phyloP scores from a whole-genome alignment of 2,888 invertebrate species.

The Philaethria dido region DNA sequence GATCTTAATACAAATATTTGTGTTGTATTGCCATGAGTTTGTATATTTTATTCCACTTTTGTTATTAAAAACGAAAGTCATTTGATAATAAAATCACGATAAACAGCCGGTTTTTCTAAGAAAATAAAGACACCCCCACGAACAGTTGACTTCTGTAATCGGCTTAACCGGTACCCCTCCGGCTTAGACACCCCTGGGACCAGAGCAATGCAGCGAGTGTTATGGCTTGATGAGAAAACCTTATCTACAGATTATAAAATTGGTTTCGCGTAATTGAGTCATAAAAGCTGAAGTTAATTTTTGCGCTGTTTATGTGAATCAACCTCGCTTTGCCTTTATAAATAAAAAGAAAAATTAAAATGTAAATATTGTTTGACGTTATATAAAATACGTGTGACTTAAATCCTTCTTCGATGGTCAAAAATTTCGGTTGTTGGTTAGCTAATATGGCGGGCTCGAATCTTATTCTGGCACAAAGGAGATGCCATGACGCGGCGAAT shows the following conservation, averaged over 20 bases:
- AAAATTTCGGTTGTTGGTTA: conserved; percentile 61
- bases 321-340: not conserved
- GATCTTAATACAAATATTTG: conserved; percentile 52
- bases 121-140: conserved; percentile 74
- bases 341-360: not conserved
- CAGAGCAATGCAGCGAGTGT: conserved; percentile 70
- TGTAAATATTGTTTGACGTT: conserved; percentile 22
- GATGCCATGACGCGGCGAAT: conserved; percentile 78
- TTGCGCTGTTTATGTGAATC: conserved; percentile 30
- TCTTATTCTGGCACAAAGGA: conserved; percentile 75
- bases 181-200: conserved; percentile 62
- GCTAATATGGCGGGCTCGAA: conserved; percentile 78
- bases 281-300: conserved; percentile 58
- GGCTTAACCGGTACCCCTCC: conserved; percentile 72
- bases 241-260: conserved; percentile 81
- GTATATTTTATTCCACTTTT: conserved; percentile 71
- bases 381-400: conserved; percentile 41
- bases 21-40: conserved; percentile 33
- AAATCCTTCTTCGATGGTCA: conserved; percentile 53
- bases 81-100: conserved; percentile 80
- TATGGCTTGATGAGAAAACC: conserved; percentile 78
- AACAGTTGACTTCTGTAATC: conserved; percentile 80
- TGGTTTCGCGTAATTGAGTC: conserved; percentile 80
- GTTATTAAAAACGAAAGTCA: conserved; percentile 79
- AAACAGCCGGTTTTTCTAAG: conserved; percentile 80